Conservation (phyloP, 2,888 invertebrate species). For the Thyatira batis region DNA sequence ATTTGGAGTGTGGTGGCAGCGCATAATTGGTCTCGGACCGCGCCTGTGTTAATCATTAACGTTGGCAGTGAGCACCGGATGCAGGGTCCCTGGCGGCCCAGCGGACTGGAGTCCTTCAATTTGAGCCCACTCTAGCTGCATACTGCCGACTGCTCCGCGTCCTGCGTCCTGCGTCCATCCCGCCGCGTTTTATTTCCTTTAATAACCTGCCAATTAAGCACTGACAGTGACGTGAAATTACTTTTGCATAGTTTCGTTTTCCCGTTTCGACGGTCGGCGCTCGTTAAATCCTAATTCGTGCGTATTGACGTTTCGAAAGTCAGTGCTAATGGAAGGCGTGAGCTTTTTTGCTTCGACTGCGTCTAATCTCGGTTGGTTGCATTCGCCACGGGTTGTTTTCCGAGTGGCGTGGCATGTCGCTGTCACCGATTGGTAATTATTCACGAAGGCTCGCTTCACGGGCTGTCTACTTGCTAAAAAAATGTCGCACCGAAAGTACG, state of each 20-base stretch:
- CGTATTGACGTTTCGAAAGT: slow-evolving; percentile 77
- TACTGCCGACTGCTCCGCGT: no score
- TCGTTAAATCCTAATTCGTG: slow-evolving; percentile 73
- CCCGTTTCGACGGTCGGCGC: slow-evolving; percentile 42
- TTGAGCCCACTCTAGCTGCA: slow-evolving; percentile 29
- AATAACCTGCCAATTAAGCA: slow-evolving; percentile 29
- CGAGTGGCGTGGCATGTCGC: slow-evolving; percentile 70
- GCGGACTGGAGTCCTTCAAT: slow-evolving; percentile 50
- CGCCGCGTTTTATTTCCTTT: slow-evolving; percentile 33
- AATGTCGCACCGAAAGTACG: slow-evolving; percentile 37
- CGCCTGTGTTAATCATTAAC: slow-evolving; percentile 75
- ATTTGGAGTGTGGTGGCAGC: slow-evolving; percentile 72
- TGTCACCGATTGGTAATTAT: slow-evolving; percentile 76
- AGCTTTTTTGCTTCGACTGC: slow-evolving; percentile 67
- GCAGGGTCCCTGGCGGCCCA: slow-evolving; percentile 48
- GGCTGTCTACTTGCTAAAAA: slow-evolving; percentile 55
- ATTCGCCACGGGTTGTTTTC: slow-evolving; percentile 71
- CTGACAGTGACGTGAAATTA: slow-evolving; percentile 34
- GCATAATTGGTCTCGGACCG: slow-evolving; percentile 75
- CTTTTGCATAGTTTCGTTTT: slow-evolving; percentile 46
- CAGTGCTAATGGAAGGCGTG: slow-evolving; percentile 73
- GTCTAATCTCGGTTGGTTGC: slow-evolving; percentile 71
- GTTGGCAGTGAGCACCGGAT: slow-evolving; percentile 45
- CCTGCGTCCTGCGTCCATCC: slow-evolving; percentile 15
- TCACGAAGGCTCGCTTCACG: slow-evolving; percentile 64